Conservation (phyloP, 2,113 vertebrate species). For the Neotoma lepida region DNA sequence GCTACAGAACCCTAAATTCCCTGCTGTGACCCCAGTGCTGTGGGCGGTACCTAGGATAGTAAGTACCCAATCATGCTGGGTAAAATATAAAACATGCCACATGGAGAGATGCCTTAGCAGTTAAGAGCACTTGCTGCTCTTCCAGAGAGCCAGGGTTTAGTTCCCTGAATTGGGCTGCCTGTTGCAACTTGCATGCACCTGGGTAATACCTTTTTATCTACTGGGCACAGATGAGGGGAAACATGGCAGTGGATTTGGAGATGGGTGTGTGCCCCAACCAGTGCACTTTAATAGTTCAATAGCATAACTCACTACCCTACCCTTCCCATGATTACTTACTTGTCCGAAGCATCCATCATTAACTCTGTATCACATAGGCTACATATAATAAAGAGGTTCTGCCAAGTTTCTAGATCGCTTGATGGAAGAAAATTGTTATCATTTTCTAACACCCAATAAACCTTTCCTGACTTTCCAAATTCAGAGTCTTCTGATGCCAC, state of each 20-base stretch:
- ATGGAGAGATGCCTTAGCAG: background rate
- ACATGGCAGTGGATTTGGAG: background rate
- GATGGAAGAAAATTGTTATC: slow-evolving; percentile 15
- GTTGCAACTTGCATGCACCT: background rate
- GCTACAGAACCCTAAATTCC: background rate
- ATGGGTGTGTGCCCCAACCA: background rate
- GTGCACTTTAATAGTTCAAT: background rate
- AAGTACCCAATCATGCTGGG: background rate
- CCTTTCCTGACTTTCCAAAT: background rate
- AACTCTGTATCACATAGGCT: background rate
- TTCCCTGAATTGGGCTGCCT: background rate
- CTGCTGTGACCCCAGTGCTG: background rate
- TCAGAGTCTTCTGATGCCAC: background rate
- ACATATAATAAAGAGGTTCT: background rate
- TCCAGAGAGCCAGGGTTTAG: background rate
- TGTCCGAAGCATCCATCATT: background rate
- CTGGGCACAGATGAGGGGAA: background rate
- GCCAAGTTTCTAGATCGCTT: background rate
- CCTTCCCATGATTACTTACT: background rate
- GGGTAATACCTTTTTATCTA: background rate
- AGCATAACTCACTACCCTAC: background rate
- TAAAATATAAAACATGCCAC: background rate
- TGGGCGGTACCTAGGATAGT: background rate
- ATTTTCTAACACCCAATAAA: background rate
- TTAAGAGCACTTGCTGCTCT: background rate